These are phyloP conservation scores for Trinectes maculatus DNA, from an alignment of 2,113 vertebrate species.

Conservation along the genomic window DNA sequence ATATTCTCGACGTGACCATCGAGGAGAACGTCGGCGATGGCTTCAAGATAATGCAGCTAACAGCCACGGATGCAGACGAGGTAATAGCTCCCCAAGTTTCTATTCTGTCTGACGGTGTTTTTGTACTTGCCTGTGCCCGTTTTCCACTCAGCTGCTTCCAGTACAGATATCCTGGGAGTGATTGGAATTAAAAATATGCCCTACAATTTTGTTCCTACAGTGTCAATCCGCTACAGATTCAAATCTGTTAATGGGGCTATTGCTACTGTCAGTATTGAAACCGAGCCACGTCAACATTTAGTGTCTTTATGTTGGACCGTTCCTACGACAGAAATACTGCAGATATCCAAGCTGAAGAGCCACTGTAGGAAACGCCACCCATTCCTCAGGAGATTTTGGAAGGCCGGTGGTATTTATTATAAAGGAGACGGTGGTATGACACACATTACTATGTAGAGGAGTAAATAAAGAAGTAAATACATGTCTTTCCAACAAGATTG, in stretches of 20 bases:
- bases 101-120: slow-evolving; percentile 45
- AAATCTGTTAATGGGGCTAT: slow-evolving; percentile 19
- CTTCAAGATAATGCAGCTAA: slow-evolving; percentile 95
- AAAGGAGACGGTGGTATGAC: background rate
- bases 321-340: slow-evolving; percentile 3
- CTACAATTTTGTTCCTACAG: slow-evolving; percentile 26
- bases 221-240: slow-evolving; percentile 29
- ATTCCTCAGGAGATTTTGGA: background rate
- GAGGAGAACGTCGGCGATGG: slow-evolving; percentile 96
- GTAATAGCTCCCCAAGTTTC: slow-evolving; percentile 78
- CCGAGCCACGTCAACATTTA: slow-evolving; percentile 17
- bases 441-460: background rate
- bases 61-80: slow-evolving; percentile 96
- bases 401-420: slow-evolving; percentile 1
- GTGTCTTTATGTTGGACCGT: slow-evolving; percentile 10
- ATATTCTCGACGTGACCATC: slow-evolving; percentile 92
- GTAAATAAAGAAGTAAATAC: background rate
- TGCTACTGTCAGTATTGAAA: slow-evolving; percentile 29
- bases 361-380: slow-evolving; percentile 3
- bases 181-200: slow-evolving; percentile 46
- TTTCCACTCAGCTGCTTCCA: slow-evolving; percentile 55
- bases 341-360: slow-evolving; percentile 5
- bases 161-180: slow-evolving; percentile 42
- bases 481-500: background rate
- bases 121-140: slow-evolving; percentile 38